Conservation (phyloP, 37 sponge, comb jelly and placozoan genomes). For the Tethya wilhelma region DNA sequence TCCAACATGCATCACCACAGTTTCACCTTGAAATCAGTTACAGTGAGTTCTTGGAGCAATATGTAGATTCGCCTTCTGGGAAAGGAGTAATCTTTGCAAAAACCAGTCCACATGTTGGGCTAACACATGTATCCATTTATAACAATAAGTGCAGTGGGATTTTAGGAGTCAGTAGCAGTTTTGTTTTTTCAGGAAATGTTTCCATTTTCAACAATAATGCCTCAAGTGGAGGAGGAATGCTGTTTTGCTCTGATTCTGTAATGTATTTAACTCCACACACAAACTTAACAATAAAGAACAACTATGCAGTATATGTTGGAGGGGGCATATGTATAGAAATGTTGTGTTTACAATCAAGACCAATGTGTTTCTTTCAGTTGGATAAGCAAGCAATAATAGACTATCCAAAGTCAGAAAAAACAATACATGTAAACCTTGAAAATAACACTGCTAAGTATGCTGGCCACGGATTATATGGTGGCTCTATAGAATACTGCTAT, state of each 20-base stretch:
- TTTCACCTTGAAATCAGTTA: no score
- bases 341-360: conserved; percentile 5
- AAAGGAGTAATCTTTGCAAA: no score
- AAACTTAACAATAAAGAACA: conserved; percentile 7
- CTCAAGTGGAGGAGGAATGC: conserved; percentile 29
- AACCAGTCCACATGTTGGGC: no score
- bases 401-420: not conserved
- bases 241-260: conserved; percentile 14
- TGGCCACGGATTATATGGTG: not conserved
- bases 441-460: not conserved
- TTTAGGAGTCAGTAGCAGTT: no score
- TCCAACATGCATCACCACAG: no score
- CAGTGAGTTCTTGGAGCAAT: no score
- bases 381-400: not conserved
- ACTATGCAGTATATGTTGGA: conserved; percentile 4
- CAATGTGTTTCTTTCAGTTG: conserved; percentile 41
- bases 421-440: not conserved
- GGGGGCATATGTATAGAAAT: conserved; percentile 35
- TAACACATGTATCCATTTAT: no score
- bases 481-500: not conserved
- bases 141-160: no score
- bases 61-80: no score
- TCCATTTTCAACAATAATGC: conserved; percentile 11
- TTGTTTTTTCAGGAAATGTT: not conserved
- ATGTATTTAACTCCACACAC: conserved; percentile 17